Evolutionary conservation across 1,140 invertebrate species (phyloP).

Genomic region (Pseudomyrmex flavicornis): DNA sequence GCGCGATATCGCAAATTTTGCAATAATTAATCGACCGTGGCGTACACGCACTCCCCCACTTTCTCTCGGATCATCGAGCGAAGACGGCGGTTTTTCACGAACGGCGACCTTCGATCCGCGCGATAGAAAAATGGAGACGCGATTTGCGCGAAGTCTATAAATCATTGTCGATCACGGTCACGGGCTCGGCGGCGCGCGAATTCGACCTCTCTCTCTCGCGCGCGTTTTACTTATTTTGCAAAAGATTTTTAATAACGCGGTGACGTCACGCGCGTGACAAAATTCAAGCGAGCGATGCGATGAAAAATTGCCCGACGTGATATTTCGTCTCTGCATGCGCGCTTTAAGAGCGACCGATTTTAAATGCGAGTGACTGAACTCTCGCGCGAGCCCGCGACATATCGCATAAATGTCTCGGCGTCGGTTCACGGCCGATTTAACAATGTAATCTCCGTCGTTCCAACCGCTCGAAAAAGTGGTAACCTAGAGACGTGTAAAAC

Average conservation of each 20-base stretch:
- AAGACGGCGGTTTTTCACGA: conserved; percentile 1
- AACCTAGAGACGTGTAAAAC: background rate
- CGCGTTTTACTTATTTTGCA: background rate
- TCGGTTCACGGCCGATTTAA: conserved; percentile 23
- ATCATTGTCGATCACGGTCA: conserved; percentile 41
- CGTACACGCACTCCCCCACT: conserved; percentile 25
- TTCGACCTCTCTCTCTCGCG: background rate
- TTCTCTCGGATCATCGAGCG: conserved; percentile 2
- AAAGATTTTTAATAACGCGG: conserved; percentile 3
- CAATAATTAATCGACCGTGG: conserved; percentile 32
- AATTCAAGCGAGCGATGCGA: background rate
- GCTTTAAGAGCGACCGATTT: conserved; percentile 42
- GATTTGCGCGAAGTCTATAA: conserved; percentile 18
- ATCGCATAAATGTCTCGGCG: conserved; percentile 15
- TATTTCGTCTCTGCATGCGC: background rate
- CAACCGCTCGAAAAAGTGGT: conserved; percentile 14
- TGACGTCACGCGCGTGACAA: background rate
- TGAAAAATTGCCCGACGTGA: conserved; percentile 12
- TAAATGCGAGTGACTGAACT: conserved; percentile 11
- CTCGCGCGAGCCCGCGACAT: background rate
- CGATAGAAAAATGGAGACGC: conserved; percentile 12
- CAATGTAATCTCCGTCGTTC: conserved; percentile 15
- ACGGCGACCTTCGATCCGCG: conserved; percentile 22
- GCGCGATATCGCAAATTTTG: conserved; percentile 35
- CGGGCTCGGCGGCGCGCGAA: background rate